phyloP scores from a whole-genome alignment of 2,113 vertebrate genomes.

The Falcunculus frontatus region DNA sequence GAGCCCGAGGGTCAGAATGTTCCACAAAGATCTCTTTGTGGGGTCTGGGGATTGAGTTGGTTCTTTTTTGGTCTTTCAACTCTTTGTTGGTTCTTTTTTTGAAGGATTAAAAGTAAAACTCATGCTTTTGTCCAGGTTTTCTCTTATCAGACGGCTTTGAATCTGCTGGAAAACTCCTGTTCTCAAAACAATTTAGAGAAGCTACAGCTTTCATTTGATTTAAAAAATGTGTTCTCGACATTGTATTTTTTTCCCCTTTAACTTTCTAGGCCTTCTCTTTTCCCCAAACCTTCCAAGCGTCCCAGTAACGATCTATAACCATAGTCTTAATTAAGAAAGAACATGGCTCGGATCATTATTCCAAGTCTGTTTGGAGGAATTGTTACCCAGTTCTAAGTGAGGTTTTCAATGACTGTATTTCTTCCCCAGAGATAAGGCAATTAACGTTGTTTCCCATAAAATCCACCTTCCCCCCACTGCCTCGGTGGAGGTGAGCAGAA shows the following conservation, averaged over 20 bases:
- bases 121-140: background rate
- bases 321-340: conserved; percentile 32
- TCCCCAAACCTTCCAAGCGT: background rate
- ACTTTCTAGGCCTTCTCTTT: background rate
- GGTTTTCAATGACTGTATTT: conserved; percentile 60
- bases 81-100: background rate
- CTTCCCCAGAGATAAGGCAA: conserved; percentile 65
- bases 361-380: conserved; percentile 28
- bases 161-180: background rate
- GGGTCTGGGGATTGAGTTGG: background rate
- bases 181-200: background rate
- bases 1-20: background rate
- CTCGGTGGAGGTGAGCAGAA: conserved; percentile 25
- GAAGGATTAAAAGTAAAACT: background rate
- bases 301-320: background rate
- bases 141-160: background rate
- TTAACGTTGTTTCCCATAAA: conserved; percentile 68
- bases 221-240: background rate
- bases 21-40: background rate
- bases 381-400: conserved; percentile 45
- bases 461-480: conserved; percentile 47
- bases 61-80: background rate
- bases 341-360: conserved; percentile 4
- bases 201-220: background rate
- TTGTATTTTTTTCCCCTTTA: background rate